Base-by-base conservation (phyloP, 2,113 vertebrate species). In the Sterna hirundo region DNA sequence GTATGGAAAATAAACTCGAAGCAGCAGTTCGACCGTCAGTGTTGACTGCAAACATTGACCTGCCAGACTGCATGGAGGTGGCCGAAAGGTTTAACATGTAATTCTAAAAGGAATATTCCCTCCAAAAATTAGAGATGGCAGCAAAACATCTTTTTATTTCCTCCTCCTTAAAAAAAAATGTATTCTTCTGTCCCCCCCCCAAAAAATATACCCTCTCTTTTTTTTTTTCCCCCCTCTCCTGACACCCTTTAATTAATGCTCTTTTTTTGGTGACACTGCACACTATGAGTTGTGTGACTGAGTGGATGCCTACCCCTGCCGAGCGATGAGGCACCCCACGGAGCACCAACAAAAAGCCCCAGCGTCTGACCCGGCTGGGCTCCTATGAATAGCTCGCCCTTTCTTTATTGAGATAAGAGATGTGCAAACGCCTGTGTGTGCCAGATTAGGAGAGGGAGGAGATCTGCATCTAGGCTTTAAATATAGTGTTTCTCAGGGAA, bases 231-330 rank as follows among this genome's bases (percentile, higher is more conserved):
- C 13, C 62, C 64, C 55, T 88, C 8, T 94, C 30, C 68, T 97
- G 97, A 97, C 97, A 98, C 90, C 96, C 97, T 97, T 97, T 98
- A 97, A 98, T 98, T 98, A 98, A 61, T 17, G 21, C 61, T 86
- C 70, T 68, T 74, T 74, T 95, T 86, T 68, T 38, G 80, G 94
- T 94, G 95, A 94, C 94, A 86, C n/a, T 49, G 70, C 83, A 17
- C 30, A 87, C 95, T 77, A 71, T 90, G 91, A 93, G 83, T 88
- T 97, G 93, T 32, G 77, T 85, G 96, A 81, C 54, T 97, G 97
- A 97, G 47, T 40, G n/a, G 92, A 79, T 91, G 93, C 93, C 91
- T 83, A 82, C 82, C 94, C 97, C 96, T 96, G 95, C 93, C 1
- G 30, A 3, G 94, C 15, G 8, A 85, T 70, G n/a, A 95, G 96